Percentiles rank a stretch among this genome's conserved stretches.
These are phyloP conservation scores for Sebastiscus albofasciatus DNA, from an alignment of 2,797 vertebrate species.

Conservation along the genomic window DNA sequence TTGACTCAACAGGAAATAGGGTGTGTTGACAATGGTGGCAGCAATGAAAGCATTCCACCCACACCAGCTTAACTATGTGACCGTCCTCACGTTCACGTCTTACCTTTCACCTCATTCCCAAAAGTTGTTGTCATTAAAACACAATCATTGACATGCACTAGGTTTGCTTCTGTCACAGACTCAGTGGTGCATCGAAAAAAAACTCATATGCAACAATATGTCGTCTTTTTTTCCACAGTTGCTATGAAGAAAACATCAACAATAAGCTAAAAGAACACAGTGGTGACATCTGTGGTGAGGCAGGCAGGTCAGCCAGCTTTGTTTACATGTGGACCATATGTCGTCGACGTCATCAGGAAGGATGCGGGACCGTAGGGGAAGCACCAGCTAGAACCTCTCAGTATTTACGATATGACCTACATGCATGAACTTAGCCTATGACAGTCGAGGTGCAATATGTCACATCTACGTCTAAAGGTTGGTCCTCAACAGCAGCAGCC, in stretches of 20 bases:
- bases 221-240: conserved; percentile 19
- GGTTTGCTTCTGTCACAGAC: neutral
- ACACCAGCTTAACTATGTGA: conserved; percentile 46
- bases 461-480: conserved; percentile 37
- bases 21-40: conserved; percentile 51
- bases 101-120: conserved; percentile 54
- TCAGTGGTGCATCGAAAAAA: neutral
- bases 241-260: conserved; percentile 44
- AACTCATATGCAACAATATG: neutral
- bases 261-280: conserved; percentile 35
- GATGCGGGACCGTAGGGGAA: conserved; percentile 76
- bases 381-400: conserved; percentile 56
- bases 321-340: conserved; percentile 67
- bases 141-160: neutral
- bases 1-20: conserved; percentile 71
- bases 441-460: conserved; percentile 36
- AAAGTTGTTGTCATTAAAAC: neutral
- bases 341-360: conserved; percentile 71
- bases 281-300: conserved; percentile 58
- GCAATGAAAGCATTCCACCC: conserved; percentile 54
- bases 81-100: conserved; percentile 54
- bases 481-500: conserved; percentile 41
- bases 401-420: conserved; percentile 69
- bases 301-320: conserved; percentile 59
- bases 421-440: conserved; percentile 53